Conservation (phyloP, 2,797 vertebrate species). For the Momotus momota region DNA sequence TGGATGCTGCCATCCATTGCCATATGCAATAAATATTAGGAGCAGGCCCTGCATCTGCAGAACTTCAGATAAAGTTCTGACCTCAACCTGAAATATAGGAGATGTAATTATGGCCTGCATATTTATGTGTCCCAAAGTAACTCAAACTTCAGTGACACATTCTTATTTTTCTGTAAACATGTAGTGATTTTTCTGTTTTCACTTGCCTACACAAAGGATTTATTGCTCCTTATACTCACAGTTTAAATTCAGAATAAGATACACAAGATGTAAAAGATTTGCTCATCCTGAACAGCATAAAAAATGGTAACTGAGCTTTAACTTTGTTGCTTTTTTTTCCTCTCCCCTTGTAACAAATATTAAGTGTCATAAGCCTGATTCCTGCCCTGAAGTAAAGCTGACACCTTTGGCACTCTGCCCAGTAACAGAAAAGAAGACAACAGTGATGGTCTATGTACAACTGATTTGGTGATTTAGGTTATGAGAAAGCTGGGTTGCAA, state of each 20-base stretch:
- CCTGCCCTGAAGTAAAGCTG: background rate
- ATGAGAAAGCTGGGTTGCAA: background rate
- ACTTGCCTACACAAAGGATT: background rate
- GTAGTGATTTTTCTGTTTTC: background rate
- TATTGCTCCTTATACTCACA: background rate
- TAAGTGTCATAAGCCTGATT: background rate
- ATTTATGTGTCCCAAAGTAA: background rate
- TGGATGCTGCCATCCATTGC: background rate
- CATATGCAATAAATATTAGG: background rate
- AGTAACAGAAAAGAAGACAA: background rate
- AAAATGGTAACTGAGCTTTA: background rate
- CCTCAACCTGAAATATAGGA: background rate
- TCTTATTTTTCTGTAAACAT: background rate
- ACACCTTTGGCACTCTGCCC: background rate
- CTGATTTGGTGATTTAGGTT: background rate
- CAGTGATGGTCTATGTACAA: background rate
- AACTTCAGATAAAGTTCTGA: background rate
- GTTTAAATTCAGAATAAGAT: background rate
- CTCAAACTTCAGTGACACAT: background rate
- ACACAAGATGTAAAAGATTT: background rate
- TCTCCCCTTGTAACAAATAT: background rate
- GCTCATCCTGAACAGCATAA: background rate
- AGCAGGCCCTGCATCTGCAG: background rate
- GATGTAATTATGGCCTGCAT: background rate
- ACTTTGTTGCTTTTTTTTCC: background rate